phyloP scores from a whole-genome alignment of 2,888 invertebrate species.

The Phorcus lineatus region DNA sequence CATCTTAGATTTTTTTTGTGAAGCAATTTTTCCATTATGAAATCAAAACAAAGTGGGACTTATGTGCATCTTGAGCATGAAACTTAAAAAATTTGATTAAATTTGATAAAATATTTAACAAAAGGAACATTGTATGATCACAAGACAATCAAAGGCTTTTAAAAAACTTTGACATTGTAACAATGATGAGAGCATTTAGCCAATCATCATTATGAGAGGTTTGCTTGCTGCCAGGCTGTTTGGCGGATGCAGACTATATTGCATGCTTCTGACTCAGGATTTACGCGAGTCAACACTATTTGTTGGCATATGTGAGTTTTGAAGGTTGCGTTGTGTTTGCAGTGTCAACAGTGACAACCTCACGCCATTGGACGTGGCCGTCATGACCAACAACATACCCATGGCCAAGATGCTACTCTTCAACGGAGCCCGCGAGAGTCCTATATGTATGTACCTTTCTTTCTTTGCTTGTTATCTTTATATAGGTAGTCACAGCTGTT shows the following conservation, averaged over 20 bases:
- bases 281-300: no score
- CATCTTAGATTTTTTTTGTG: no score
- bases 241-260: not conserved
- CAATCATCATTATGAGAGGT: no score
- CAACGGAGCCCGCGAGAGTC: conserved; percentile 77
- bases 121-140: not conserved
- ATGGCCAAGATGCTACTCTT: conserved; percentile 92
- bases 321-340: conserved; percentile 47
- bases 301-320: not conserved
- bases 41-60: no score
- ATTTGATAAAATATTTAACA: not conserved
- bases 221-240: not conserved
- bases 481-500: not conserved
- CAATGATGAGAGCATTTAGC: no score
- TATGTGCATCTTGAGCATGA: no score
- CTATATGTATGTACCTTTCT: conserved; percentile 71
- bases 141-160: not conserved
- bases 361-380: conserved; percentile 93
- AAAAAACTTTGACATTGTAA: no score
- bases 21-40: no score
- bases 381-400: conserved; percentile 90
- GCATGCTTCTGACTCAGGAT: no score
- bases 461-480: not conserved
- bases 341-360: conserved; percentile 92
- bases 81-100: no score